Evolutionary conservation across 1,140 invertebrate species (phyloP), one percentile per base, ranked within the genome.

Genomic region (Steinernema khuongi): DNA sequence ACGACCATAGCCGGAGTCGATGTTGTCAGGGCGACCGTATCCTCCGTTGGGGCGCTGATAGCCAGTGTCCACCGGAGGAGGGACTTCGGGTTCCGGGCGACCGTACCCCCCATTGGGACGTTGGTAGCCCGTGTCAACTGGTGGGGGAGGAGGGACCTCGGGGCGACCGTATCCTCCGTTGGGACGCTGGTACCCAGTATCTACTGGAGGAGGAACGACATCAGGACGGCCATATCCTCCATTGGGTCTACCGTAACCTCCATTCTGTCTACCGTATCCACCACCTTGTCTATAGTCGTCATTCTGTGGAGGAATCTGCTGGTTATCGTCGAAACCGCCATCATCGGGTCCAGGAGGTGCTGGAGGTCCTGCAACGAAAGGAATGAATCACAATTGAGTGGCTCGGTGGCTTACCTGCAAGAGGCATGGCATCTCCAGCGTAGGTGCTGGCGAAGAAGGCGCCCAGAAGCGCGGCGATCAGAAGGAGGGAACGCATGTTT

Each of bases 271-370:
- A 60, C 19, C 4, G 50, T n/a, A n/a, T n/a, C n/a, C n/a, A n/a
- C n/a, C n/a, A n/a, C n/a, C n/a, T 22, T 60, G 50, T 60, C n/a
- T 60, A 22, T 60, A 60, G 50, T 60, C 50, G 50, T 60, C 50
- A 22, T 60, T 60, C 22, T 60, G 50, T 17, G 14, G 50, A 7
- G 50, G 50, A 26, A 60, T 26, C 50, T 7, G 50, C 50, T 60
- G 50, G 14, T 60, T 14, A 22, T 60, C 50, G 19, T 60, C 50
- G 22, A 60, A 60, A 26, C 26, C 50, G 50, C 26, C 26, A 4
- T 60, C 50, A 26, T 22, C 26, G 2, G 50, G 50, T 14, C 26
- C 50, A n/a, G 26, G 4, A 4, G 50, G 50, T n/a, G 50, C 50
- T 11, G 50, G 50, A 60, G 50, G 50, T 7, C 50, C 50, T 60